These are phyloP conservation scores for Thomomys bottae DNA, from an alignment of 2,113 vertebrate species.

Conservation along the genomic window DNA sequence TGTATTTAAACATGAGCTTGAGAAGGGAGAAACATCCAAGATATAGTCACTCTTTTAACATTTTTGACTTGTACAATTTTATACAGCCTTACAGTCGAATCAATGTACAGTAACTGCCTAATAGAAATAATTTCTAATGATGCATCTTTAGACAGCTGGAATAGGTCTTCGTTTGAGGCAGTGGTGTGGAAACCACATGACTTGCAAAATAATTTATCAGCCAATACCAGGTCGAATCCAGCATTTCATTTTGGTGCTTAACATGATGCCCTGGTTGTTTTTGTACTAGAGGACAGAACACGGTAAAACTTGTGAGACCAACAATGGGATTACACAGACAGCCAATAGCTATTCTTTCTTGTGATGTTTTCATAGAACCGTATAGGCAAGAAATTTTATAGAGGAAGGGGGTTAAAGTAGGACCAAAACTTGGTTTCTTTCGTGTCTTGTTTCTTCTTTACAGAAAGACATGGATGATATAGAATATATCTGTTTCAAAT, in stretches of 20 bases:
- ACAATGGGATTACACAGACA: not conserved
- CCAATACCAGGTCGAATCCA: not conserved
- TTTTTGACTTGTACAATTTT: constrained; percentile 4
- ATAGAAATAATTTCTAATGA: constrained; percentile 2
- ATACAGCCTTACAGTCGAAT: not conserved
- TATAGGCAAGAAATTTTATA: not conserved
- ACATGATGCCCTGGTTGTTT: not conserved
- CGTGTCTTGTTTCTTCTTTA: not conserved
- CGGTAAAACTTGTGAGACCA: not conserved
- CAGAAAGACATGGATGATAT: not conserved
- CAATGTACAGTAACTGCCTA: too few relatives aligned
- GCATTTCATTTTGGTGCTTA: constrained; percentile 19
- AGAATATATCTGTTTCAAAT: not conserved
- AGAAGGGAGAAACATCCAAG: not conserved
- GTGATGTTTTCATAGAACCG: not conserved
- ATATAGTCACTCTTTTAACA: not conserved
- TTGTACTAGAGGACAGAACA: not conserved
- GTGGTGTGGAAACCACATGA: not conserved
- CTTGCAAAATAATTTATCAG: not conserved
- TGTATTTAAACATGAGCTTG: not conserved
- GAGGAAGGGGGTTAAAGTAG: not conserved
- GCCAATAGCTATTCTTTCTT: not conserved
- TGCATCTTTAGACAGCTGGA: not conserved
- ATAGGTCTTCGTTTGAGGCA: not conserved
- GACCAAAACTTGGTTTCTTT: not conserved